Evolutionary conservation across 1,140 invertebrate genomes (phyloP).

Genomic region (Pseudomyrmex pallidus): DNA sequence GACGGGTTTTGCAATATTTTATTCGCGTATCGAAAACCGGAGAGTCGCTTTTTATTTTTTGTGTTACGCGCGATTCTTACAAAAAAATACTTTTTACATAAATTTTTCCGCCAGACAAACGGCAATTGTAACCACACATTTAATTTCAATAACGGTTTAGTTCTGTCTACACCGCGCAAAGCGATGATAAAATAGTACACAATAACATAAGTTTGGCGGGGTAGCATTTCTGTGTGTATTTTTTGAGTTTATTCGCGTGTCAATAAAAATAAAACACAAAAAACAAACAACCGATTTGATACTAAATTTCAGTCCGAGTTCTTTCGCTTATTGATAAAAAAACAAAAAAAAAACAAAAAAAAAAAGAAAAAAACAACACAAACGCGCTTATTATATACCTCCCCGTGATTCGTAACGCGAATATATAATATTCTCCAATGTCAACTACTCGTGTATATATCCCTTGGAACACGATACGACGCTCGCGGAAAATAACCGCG

Average conservation of each 20-base stretch:
- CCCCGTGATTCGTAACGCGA: slow-evolving; percentile 15
- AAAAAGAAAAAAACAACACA: background rate
- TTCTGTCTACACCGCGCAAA: too few species aligned
- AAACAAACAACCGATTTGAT: background rate
- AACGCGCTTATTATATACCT: slow-evolving; percentile 40
- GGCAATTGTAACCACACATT: too few species aligned
- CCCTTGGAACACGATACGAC: slow-evolving; percentile 53
- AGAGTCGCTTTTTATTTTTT: too few species aligned
- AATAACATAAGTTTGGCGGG: slow-evolving; percentile 6
- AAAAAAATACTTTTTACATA: too few species aligned
- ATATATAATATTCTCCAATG: slow-evolving; percentile 29
- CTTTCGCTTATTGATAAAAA: background rate
- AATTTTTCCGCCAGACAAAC: too few species aligned
- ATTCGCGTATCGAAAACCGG: background rate
- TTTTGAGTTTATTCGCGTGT: background rate
- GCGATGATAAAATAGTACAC: background rate
- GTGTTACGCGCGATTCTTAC: too few species aligned
- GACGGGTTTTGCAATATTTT: background rate
- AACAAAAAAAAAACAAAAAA: too few species aligned
- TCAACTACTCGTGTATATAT: slow-evolving; percentile 15
- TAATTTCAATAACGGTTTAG: too few species aligned
- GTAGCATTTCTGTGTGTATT: background rate
- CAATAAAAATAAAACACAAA: background rate
- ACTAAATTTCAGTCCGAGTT: background rate
- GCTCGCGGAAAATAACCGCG: slow-evolving; percentile 43